Base-by-base conservation (phyloP, 2,888 invertebrate species). In the Neoitamus cyanurus region DNA sequence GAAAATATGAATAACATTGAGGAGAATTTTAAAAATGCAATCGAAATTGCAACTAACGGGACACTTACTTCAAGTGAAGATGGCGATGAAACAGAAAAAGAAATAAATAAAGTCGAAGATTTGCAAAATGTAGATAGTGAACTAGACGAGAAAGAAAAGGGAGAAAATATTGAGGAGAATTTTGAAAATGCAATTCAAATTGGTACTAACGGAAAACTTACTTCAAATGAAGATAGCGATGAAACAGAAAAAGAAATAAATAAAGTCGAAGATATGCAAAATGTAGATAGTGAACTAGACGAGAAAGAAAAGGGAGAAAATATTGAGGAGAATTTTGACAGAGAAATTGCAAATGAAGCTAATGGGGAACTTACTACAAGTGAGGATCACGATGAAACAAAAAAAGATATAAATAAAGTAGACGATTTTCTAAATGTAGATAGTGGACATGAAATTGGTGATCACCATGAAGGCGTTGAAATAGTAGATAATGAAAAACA, bases 241-340 rank as follows among this genome's bases (percentile, higher is more conserved):
- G 3, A n/a, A 37, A 30, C n/a, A n/a, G n/a, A n/a, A n/a, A n/a
- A n/a, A n/a, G n/a, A n/a, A n/a, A n/a, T n/a, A n/a, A n/a, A n/a
- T n/a, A n/a, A n/a, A n/a, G n/a, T n/a, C n/a, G n/a, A n/a, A n/a
- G n/a, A n/a, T n/a, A n/a, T n/a, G n/a, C n/a, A n/a, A n/a, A n/a
- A n/a, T n/a, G n/a, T n/a, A n/a, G n/a, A n/a, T n/a, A n/a, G n/a
- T n/a, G n/a, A n/a, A n/a, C n/a, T n/a, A 78, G 25, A 86, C 48
- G 80, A 69, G 34, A 88, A 86, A 73, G 20, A 86, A 58, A 72
- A 42, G 34, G 88, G 86, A 28, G 86, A 89, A 87, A 31, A 85
- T 85, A 86, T 83, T 70, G 85, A 85, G 3, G 25, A 20, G 15
- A 58, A 9, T 6, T 20, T 25, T 20, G 9, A 25, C 5, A 58